Evolutionary conservation across 2,113 vertebrate genomes (phyloP).

Genomic region (Notiomystis cincta): DNA sequence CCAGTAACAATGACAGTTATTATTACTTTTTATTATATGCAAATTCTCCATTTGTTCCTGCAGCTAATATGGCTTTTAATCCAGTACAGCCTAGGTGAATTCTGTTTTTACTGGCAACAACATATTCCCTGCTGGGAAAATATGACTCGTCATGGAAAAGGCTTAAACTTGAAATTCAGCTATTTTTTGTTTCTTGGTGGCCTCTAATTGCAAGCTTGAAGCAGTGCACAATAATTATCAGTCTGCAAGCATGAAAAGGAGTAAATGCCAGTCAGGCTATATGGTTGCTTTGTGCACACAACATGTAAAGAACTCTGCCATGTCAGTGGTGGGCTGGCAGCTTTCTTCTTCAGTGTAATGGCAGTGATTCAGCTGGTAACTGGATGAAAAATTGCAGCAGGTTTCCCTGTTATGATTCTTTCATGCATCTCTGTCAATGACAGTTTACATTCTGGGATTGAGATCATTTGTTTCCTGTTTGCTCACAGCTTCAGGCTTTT

Average conservation of each 20-base stretch:
- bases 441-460: conserved; percentile 75
- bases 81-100: conserved; percentile 4
- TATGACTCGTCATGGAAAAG: conserved; percentile 7
- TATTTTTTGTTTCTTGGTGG: conserved; percentile 72
- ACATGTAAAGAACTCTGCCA: conserved; percentile 16
- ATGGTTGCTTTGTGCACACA: conserved; percentile 23
- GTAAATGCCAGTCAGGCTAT: conserved; percentile 25
- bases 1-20: neutral
- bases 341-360: neutral
- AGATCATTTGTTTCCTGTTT: conserved; percentile 91
- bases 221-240: conserved; percentile 84
- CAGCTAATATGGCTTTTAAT: neutral
- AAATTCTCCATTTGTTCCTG: conserved; percentile 12
- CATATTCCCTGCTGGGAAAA: neutral
- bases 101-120: conserved; percentile 15
- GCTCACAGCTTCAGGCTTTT: conserved; percentile 86
- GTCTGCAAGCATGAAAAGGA: conserved; percentile 79
- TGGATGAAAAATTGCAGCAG: conserved; percentile 66
- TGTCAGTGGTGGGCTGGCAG: conserved; percentile 21
- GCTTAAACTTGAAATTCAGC: conserved; percentile 52
- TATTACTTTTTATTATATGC: conserved; percentile 8
- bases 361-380: conserved; percentile 43
- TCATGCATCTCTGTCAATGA: conserved; percentile 73
- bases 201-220: conserved; percentile 87
- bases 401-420: conserved; percentile 64